Evolutionary conservation across 2,888 invertebrate genomes (phyloP).

Genomic region (Lepeophtheirus nordmannii): DNA sequence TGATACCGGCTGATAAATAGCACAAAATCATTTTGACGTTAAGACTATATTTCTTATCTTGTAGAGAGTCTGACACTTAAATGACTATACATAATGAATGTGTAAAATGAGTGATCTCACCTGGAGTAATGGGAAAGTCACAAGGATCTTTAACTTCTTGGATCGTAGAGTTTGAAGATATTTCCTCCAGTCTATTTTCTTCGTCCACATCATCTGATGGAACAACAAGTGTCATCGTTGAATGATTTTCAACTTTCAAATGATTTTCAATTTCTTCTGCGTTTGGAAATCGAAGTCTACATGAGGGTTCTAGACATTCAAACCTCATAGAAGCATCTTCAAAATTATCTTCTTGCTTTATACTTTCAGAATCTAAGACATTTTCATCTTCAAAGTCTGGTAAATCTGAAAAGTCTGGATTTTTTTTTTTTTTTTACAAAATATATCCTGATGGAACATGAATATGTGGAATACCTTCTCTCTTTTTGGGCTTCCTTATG

Average conservation of each 20-base stretch:
- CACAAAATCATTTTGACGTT: too few relatives aligned
- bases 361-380: not conserved
- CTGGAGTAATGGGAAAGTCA: too few relatives aligned
- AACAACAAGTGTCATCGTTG: not conserved
- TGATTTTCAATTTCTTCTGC: not conserved
- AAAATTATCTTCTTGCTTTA: not conserved
- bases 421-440: too few relatives aligned
- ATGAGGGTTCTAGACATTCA: not conserved
- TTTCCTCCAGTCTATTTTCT: too few relatives aligned
- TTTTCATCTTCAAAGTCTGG: not conserved
- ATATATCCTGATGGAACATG: too few relatives aligned
- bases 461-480: not conserved
- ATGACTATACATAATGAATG: too few relatives aligned
- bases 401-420: not conserved
- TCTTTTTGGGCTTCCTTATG: not conserved
- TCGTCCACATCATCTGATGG: not conserved
- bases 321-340: not conserved
- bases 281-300: not conserved
- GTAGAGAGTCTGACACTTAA: too few relatives aligned
- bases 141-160: too few relatives aligned
- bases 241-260: not conserved
- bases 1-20: too few relatives aligned
- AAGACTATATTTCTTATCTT: too few relatives aligned
- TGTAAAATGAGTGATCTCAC: too few relatives aligned
- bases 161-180: too few relatives aligned